A percentile compares a stretch with the other conserved stretches of the same genome.
Evolutionary conservation across 1,140 invertebrate species (phyloP).

Genomic region (Dufourea novaeangliae): DNA sequence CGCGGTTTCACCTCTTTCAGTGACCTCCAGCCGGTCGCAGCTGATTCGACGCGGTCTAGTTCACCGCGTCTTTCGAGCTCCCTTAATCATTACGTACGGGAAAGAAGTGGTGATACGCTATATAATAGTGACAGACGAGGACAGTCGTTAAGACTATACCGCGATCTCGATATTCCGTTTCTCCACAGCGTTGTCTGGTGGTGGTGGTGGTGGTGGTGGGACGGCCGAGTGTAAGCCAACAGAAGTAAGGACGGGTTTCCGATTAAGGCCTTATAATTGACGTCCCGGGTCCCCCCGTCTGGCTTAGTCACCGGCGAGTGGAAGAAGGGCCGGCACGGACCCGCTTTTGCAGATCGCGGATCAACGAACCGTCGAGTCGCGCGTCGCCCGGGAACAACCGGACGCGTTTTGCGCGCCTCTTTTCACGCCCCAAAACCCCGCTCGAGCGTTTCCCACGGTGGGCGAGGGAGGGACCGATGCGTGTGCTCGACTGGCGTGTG

Average conservation of each 20-base stretch:
- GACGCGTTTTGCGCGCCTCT: slow-evolving; percentile 32
- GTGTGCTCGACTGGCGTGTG: too few relatives aligned
- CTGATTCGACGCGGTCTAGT: background rate
- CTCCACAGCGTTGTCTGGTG: slow-evolving; percentile 63
- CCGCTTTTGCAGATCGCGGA: slow-evolving; percentile 72
- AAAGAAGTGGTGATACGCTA: too few relatives aligned
- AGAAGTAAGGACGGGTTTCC: slow-evolving; percentile 80
- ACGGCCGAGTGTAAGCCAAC: slow-evolving; percentile 73
- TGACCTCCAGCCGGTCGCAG: background rate
- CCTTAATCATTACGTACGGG: too few relatives aligned
- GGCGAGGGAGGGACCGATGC: too few relatives aligned
- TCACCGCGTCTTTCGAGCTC: too few relatives aligned
- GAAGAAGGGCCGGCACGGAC: slow-evolving; percentile 67
- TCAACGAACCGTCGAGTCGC: slow-evolving; percentile 73
- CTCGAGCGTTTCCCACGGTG: slow-evolving; percentile 44
- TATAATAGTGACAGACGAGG: background rate
- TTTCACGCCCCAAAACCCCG: slow-evolving; percentile 51
- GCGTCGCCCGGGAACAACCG: slow-evolving; percentile 18
- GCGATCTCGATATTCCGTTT: slow-evolving; percentile 52
- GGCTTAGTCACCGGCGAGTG: slow-evolving; percentile 77
- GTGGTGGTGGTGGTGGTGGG: too few relatives aligned
- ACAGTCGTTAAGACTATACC: slow-evolving; percentile 16
- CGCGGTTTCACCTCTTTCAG: background rate
- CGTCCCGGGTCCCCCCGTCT: slow-evolving; percentile 73
- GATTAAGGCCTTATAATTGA: slow-evolving; percentile 81